phyloP scores from a whole-genome alignment of 2,888 invertebrate species.

The Chymomyza amoena region DNA sequence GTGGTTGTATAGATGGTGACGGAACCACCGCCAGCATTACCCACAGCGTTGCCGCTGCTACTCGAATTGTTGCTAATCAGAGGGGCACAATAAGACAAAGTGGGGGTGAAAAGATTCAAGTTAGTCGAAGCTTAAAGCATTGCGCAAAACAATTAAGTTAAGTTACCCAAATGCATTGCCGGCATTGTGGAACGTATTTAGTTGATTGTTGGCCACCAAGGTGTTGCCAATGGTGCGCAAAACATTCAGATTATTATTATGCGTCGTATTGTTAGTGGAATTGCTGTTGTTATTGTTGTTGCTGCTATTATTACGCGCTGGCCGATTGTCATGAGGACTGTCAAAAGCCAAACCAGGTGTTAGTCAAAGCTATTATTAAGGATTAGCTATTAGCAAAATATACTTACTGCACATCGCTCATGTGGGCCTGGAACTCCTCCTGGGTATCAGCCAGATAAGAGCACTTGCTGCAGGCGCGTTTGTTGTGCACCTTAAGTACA shows the following conservation, averaged over 20 bases:
- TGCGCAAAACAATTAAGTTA: slow-evolving; percentile 33
- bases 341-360: slow-evolving; percentile 22
- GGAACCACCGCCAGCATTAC: slow-evolving; percentile 71
- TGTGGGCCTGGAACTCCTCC: slow-evolving; percentile 87
- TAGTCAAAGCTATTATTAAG: slow-evolving; percentile 1
- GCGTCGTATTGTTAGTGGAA: slow-evolving; percentile 46
- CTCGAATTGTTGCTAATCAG: slow-evolving; percentile 68
- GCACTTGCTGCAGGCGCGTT: slow-evolving; percentile 93
- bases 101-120: background rate
- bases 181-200: slow-evolving; percentile 78
- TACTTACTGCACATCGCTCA: slow-evolving; percentile 87
- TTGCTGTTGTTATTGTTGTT: slow-evolving; percentile 55
- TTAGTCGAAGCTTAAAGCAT: slow-evolving; percentile 26
- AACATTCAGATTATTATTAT: slow-evolving; percentile 76
- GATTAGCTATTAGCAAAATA: background rate
- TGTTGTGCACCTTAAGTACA: slow-evolving; percentile 94
- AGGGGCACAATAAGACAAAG: slow-evolving; percentile 32
- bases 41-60: slow-evolving; percentile 78
- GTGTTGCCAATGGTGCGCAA: slow-evolving; percentile 79
- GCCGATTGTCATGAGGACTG: slow-evolving; percentile 77
- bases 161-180: slow-evolving; percentile 78
- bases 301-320: slow-evolving; percentile 69
- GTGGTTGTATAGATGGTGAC: slow-evolving; percentile 77
- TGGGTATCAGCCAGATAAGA: slow-evolving; percentile 92
- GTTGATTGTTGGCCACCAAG: slow-evolving; percentile 78